These are phyloP conservation scores for Phortica magna DNA, from an alignment of 2,888 invertebrate genomes.

Conservation along the genomic window DNA sequence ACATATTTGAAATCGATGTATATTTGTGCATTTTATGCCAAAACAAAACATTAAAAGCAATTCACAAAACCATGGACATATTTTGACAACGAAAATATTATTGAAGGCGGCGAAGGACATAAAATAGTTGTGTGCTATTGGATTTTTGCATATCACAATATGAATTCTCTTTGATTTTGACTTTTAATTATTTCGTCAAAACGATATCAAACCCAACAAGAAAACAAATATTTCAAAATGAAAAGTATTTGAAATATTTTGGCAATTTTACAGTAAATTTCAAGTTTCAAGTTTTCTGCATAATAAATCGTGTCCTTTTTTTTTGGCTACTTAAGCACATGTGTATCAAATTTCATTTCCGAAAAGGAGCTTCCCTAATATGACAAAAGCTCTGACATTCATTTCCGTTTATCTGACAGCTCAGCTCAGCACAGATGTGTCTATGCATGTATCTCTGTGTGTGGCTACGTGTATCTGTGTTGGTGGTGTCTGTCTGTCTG, in stretches of 20 bases:
- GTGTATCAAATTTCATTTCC: neutral
- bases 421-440: neutral
- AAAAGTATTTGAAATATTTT: too few relatives aligned
- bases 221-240: too few relatives aligned
- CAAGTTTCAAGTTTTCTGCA: too few relatives aligned
- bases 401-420: neutral
- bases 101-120: too few relatives aligned
- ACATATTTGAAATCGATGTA: conserved; percentile 13
- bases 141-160: too few relatives aligned
- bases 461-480: neutral
- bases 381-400: conserved; percentile 17
- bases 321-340: neutral
- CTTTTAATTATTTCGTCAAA: too few relatives aligned
- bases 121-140: too few relatives aligned
- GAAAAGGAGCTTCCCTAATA: neutral
- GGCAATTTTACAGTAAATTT: too few relatives aligned
- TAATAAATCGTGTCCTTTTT: neutral
- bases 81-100: neutral
- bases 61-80: neutral
- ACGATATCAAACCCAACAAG: too few relatives aligned
- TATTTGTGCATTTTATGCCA: conserved; percentile 6
- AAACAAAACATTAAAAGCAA: neutral
- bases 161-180: too few relatives aligned
- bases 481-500: neutral
- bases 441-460: neutral